Conservation (phyloP, 2,797 vertebrate species). For the Syngnathus acus region DNA sequence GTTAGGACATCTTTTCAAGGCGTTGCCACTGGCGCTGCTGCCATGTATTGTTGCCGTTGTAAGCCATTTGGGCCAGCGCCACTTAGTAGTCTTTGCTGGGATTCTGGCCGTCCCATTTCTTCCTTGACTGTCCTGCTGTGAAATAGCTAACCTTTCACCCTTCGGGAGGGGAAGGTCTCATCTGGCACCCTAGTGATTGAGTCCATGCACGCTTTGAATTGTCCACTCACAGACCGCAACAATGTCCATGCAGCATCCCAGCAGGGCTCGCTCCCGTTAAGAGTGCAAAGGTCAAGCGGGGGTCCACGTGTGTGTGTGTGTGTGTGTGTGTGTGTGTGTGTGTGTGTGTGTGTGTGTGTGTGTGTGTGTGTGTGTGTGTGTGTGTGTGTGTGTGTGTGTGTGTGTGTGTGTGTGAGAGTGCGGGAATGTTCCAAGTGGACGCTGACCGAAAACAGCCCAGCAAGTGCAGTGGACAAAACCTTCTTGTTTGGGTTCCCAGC, state of each 20-base stretch:
- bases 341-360: neutral
- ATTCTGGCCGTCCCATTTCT: constrained; percentile 12
- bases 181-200: constrained; percentile 46
- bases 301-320: neutral
- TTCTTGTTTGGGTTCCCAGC: neutral
- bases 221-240: neutral
- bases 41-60: no score
- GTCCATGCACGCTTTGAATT: constrained; percentile 9
- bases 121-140: constrained; percentile 27
- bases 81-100: neutral
- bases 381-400: no score
- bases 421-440: neutral
- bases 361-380: neutral
- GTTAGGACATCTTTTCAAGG: no score
- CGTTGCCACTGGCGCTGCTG: no score
- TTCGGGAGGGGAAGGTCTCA: constrained; percentile 38
- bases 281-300: constrained; percentile 4
- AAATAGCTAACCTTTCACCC: constrained; percentile 57
- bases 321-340: no score
- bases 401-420: neutral
- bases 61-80: no score
- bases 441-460: neutral
- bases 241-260: constrained; percentile 1
- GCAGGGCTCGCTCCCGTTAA: neutral
- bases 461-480: neutral